Conservation (phyloP, 1,140 invertebrate species). For the Caenorhabditis brenneri region DNA sequence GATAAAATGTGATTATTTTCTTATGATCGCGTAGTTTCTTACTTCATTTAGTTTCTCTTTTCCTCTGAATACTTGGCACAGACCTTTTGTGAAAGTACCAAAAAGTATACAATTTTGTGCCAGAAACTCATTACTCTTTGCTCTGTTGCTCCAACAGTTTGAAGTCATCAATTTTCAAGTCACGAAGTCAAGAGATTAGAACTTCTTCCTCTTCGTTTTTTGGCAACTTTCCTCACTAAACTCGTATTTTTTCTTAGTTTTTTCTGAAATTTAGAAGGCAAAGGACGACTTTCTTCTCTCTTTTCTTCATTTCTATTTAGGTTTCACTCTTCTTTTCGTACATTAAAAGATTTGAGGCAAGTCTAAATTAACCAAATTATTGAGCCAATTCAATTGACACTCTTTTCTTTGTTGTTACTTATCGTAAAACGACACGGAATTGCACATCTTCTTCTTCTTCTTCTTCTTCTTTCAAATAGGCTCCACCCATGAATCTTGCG, state of each 20-base stretch:
- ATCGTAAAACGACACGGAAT: not conserved
- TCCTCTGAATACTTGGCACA: too few species aligned
- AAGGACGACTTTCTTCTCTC: too few species aligned
- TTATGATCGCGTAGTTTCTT: too few species aligned
- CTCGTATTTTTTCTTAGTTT: not conserved
- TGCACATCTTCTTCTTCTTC: not conserved
- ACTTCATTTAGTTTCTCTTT: too few species aligned
- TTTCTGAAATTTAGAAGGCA: not conserved
- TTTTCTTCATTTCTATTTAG: too few species aligned
- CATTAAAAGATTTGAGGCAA: not conserved
- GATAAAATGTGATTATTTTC: too few species aligned
- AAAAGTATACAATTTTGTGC: not conserved
- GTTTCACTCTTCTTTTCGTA: not conserved
- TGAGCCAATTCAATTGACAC: not conserved
- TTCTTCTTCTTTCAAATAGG: too few species aligned
- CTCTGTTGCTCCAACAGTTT: not conserved
- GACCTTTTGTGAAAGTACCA: too few species aligned
- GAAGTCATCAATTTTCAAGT: conserved; percentile 13
- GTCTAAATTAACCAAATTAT: conserved; percentile 28
- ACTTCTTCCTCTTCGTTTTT: conserved; percentile 36
- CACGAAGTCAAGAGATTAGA: conserved; percentile 33
- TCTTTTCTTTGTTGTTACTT: not conserved
- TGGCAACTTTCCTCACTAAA: conserved; percentile 38
- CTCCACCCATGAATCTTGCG: not conserved
- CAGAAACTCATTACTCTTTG: conserved; percentile 19